Evolutionary conservation across 1,140 invertebrate species (phyloP).

Genomic region (Microplitis demolitor): DNA sequence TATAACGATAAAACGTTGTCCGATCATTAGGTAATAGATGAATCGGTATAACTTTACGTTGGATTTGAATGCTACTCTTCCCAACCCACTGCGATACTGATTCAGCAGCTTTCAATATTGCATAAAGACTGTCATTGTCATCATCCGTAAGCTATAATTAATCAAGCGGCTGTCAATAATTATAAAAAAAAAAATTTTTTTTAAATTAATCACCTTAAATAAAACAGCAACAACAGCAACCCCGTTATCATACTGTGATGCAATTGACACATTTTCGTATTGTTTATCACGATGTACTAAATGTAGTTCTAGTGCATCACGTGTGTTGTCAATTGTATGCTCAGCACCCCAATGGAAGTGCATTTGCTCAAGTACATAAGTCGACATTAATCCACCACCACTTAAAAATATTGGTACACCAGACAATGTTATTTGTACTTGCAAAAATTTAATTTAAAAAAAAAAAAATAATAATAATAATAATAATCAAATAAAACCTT

Average conservation of each 20-base stretch:
- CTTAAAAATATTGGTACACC: conserved; percentile 49
- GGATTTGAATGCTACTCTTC: conserved; percentile 27
- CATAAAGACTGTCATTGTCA: conserved; percentile 59
- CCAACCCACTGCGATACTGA: conserved; percentile 42
- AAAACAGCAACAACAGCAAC: conserved; percentile 73
- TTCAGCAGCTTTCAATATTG: conserved; percentile 57
- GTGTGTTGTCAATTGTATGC: conserved; percentile 69
- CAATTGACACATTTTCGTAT: conserved; percentile 64
- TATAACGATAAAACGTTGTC: conserved; percentile 69
- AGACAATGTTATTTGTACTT: conserved; percentile 51
- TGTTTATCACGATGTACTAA: conserved; percentile 71
- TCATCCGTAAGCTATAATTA: conserved; percentile 49
- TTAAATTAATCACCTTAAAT: conserved; percentile 64
- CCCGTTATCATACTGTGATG: conserved; percentile 65
- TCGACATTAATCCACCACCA: conserved; percentile 61
- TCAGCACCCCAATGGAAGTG: conserved; percentile 84
- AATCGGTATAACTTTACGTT: conserved; percentile 49
- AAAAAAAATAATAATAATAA: background rate
- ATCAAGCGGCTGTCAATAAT: background rate
- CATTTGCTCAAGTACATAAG: conserved; percentile 70
- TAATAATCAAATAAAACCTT: conserved; percentile 4
- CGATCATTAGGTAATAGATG: conserved; percentile 63
- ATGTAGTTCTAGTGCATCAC: conserved; percentile 69
- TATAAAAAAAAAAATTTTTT: background rate
- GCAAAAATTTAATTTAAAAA: background rate